Percentiles rank a stretch among this genome's conserved stretches.
phyloP scores from a whole-genome alignment of 2,113 vertebrate species.

The Laticauda colubrina region DNA sequence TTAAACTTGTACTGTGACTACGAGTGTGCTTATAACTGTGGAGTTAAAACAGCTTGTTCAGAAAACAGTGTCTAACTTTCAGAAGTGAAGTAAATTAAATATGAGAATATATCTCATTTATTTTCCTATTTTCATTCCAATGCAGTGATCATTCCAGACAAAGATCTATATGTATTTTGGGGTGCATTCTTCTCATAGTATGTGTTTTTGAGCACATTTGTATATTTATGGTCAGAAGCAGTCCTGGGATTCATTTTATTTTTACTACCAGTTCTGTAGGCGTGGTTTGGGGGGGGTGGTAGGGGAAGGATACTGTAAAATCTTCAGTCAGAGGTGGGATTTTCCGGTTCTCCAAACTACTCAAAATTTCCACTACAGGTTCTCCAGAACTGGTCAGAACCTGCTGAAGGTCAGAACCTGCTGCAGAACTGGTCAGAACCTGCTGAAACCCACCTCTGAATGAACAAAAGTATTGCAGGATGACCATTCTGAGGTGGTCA shows the following conservation, averaged over 20 bases:
- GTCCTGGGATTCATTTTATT: no score
- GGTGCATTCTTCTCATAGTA: not conserved
- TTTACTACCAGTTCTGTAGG: no score
- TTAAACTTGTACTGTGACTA: not conserved
- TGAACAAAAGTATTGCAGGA: not conserved
- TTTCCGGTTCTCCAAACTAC: no score
- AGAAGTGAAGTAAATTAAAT: not conserved
- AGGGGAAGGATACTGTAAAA: no score
- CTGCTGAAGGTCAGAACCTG: no score
- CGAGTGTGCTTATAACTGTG: not conserved
- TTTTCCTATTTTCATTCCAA: not conserved
- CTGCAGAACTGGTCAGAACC: no score
- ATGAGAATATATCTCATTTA: not conserved
- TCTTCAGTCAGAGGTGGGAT: no score
- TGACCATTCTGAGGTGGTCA: not conserved
- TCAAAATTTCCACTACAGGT: no score
- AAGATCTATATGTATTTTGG: not conserved
- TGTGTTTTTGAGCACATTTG: not conserved
- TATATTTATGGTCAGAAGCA: not conserved
- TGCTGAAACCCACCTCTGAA: not conserved
- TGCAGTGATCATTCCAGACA: not conserved
- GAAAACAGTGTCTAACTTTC: not conserved
- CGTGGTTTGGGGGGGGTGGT: no score
- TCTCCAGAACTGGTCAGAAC: no score
- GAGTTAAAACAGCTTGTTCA: not conserved